Evolutionary conservation across 2,888 invertebrate species (phyloP).

Genomic region (Quadriops clusia): DNA sequence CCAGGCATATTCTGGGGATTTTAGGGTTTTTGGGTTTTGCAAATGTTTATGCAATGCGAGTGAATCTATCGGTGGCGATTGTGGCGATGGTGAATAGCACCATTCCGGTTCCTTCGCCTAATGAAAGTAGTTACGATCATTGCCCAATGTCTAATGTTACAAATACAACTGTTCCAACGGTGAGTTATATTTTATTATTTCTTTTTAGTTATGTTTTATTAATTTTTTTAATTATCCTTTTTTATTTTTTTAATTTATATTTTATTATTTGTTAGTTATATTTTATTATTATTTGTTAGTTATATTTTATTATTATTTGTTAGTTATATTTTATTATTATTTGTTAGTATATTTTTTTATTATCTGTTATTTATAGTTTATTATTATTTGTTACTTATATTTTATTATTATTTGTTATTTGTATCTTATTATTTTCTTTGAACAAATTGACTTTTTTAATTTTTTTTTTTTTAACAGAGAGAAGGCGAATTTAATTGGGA

Average conservation of each 20-base stretch:
- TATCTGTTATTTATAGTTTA: too few species aligned
- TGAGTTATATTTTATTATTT: slow-evolving; percentile 3
- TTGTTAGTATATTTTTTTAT: too few species aligned
- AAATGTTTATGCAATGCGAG: slow-evolving; percentile 81
- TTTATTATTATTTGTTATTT: too few species aligned
- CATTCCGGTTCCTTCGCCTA: slow-evolving; percentile 41
- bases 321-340: too few species aligned
- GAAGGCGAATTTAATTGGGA: slow-evolving; percentile 69
- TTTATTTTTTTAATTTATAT: slow-evolving; percentile 3
- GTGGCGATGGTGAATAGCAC: slow-evolving; percentile 87
- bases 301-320: too few species aligned
- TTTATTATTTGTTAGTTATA: too few species aligned
- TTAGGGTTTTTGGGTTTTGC: slow-evolving; percentile 82
- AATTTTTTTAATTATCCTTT: background rate
- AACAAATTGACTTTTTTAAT: background rate
- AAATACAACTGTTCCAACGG: slow-evolving; percentile 9
- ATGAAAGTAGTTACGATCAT: slow-evolving; percentile 47
- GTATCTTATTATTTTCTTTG: too few species aligned
- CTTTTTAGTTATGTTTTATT: background rate
- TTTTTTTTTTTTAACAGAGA: slow-evolving; percentile 37
- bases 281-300: too few species aligned
- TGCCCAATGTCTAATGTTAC: slow-evolving; percentile 43
- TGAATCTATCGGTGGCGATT: slow-evolving; percentile 85
- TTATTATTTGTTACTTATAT: too few species aligned
- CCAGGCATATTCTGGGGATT: slow-evolving; percentile 66